Base-by-base conservation (phyloP, 1,140 invertebrate genomes). In the Drosophila miranda region DNA sequence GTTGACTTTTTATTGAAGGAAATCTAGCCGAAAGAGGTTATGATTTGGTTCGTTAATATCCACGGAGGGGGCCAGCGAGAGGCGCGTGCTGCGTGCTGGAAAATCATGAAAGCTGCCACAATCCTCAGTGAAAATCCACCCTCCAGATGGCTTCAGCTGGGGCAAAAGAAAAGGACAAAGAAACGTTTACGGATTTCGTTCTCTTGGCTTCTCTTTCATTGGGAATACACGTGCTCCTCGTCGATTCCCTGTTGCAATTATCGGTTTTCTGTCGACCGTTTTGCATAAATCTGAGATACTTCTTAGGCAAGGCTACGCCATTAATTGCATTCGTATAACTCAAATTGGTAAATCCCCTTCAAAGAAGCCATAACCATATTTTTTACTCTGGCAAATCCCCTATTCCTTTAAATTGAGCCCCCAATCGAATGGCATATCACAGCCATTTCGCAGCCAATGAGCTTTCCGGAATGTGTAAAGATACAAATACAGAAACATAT, bases 321-420 rank as follows among this genome's bases (percentile, higher is more conserved):
- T 68, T 68, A 68, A 68, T 68, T 68, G 64, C 64, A 44, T 68
- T 68, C 62, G 51, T 55, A 68, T 68, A 68, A 68, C 64, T 67
- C 62, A 68, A 49, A 67, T 41, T 67, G 62, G 43, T 44, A 53
- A 68, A 54, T 66, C 62, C 62, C 48, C 62, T 41, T 28, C 53
- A 13, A 50, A 30, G n/a, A 26, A 21, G 62, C 64, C 62, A 68
- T 68, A 68, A 68, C 62, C 50, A 68, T 68, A 68, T 68, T 68
- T 68, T 68, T 34, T 55, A 34, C 64, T 67, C 67, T 67, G 11
- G 34, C 62, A 64, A 68, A 67, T 67, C 62, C 61, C 30, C 11
- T 48, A n/a, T 30, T 26, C 64, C 30, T 28, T 38, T 6, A 8
- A 8, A 30, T 8, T 28, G 7, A 30, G 28, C 7, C 8, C 8